phyloP scores from a whole-genome alignment of 2,113 vertebrate species.

The Alectura lathami region DNA sequence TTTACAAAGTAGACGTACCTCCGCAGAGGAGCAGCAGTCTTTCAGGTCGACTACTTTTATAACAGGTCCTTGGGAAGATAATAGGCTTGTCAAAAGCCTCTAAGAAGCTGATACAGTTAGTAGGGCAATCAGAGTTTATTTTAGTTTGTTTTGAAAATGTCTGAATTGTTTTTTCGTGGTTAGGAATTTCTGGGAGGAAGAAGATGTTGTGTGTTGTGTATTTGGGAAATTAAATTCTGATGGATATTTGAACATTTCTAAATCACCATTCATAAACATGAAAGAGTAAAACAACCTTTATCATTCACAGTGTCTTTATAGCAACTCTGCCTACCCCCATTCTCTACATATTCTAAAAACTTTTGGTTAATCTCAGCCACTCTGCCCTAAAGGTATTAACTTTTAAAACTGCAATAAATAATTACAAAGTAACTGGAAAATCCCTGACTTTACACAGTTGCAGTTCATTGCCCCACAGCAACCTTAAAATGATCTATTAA shows the following conservation, averaged over 20 bases:
- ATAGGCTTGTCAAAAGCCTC: constrained; percentile 5
- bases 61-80: background rate
- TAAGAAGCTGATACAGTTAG: constrained; percentile 8
- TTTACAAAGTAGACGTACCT: background rate
- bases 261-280: background rate
- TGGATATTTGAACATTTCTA: background rate
- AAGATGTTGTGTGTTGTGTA: background rate
- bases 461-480: constrained; percentile 41
- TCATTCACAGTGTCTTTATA: background rate
- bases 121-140: background rate
- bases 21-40: background rate
- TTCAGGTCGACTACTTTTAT: background rate
- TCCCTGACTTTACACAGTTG: constrained; percentile 29
- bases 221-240: background rate
- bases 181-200: background rate
- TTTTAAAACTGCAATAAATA: constrained; percentile 46
- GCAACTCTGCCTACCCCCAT: background rate
- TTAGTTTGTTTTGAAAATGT: background rate
- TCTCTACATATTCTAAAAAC: background rate
- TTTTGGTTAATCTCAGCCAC: background rate
- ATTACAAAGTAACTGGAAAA: constrained; percentile 50
- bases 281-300: background rate
- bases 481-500: constrained; percentile 63
- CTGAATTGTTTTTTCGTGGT: background rate
- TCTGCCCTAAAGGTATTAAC: constrained; percentile 12